Conservation (phyloP, 1,140 invertebrate genomes). For the Drosophila equinoxialis region DNA sequence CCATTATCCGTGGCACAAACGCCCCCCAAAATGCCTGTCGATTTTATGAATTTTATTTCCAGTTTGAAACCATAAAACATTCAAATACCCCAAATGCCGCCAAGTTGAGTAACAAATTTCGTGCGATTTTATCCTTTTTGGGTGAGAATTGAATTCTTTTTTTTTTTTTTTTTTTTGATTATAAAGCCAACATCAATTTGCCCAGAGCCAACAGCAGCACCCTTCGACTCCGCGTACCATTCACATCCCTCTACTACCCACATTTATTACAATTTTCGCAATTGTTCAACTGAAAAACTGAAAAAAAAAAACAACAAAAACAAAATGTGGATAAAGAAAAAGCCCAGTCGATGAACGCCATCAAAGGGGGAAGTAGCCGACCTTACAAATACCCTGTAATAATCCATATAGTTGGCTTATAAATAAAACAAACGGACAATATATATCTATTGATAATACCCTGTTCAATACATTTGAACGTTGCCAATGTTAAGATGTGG, state of each 20-base stretch:
- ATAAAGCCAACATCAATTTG: conserved; percentile 68
- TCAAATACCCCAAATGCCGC: conserved; percentile 57
- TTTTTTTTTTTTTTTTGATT: conserved; percentile 52
- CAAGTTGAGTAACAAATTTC: conserved; percentile 15
- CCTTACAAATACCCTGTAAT: not conserved
- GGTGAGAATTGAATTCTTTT: conserved; percentile 51
- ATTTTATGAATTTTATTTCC: conserved; percentile 74
- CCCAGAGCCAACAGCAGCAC: conserved; percentile 20
- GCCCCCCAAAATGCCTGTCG: conserved; percentile 51
- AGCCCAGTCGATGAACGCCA: too few species aligned
- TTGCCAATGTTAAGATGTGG: too few species aligned
- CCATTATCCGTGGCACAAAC: conserved; percentile 3
- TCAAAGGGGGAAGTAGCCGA: not conserved
- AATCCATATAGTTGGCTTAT: too few species aligned
- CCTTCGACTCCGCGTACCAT: not conserved
- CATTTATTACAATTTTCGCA: conserved; percentile 59
- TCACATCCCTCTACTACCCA: not conserved
- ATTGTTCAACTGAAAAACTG: conserved; percentile 43
- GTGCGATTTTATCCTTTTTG: conserved; percentile 64
- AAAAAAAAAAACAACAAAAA: not conserved
- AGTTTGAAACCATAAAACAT: conserved; percentile 73
- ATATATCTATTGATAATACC: too few species aligned
- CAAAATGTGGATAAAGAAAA: not conserved
- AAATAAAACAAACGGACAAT: too few species aligned
- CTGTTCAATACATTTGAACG: too few species aligned